A percentile compares a stretch with the other conserved stretches of the same genome.
phyloP scores from a whole-genome alignment of 2,888 invertebrate genomes.

The Eupithecia vulgata region DNA sequence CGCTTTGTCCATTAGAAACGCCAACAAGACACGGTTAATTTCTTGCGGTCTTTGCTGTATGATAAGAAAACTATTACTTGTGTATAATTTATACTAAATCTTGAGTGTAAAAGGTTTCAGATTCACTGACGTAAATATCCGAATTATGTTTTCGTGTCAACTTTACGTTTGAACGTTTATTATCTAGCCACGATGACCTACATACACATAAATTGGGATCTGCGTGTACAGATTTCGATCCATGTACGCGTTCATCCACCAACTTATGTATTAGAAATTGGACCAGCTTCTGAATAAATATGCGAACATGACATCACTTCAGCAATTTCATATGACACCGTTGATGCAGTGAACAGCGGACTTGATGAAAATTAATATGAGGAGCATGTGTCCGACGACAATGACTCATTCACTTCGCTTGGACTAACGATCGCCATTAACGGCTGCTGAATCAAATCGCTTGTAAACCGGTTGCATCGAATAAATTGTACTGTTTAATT shows the following conservation, averaged over 20 bases:
- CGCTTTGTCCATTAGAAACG: slow-evolving; percentile 51
- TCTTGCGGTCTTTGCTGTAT: slow-evolving; percentile 14
- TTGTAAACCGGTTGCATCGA: slow-evolving; percentile 69
- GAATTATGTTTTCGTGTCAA: slow-evolving; percentile 60
- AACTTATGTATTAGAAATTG: slow-evolving; percentile 23
- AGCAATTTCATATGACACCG: slow-evolving; percentile 49
- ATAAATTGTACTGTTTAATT: slow-evolving; percentile 69
- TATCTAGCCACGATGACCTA: slow-evolving; percentile 63
- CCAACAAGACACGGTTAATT: slow-evolving; percentile 49
- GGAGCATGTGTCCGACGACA: slow-evolving; percentile 54
- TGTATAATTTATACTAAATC: slow-evolving; percentile 13
- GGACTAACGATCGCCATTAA: slow-evolving; percentile 58
- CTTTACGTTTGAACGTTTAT: slow-evolving; percentile 62
- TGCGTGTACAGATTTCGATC: slow-evolving; percentile 55
- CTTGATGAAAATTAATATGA: slow-evolving; percentile 56
- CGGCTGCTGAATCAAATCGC: slow-evolving; percentile 67
- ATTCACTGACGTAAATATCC: slow-evolving; percentile 49
- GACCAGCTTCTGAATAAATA: slow-evolving; percentile 39
- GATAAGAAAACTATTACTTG: slow-evolving; percentile 17
- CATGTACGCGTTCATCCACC: slow-evolving; percentile 42
- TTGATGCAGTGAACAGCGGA: slow-evolving; percentile 41
- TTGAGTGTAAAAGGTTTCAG: slow-evolving; percentile 30
- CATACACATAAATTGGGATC: slow-evolving; percentile 58
- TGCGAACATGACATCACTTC: slow-evolving; percentile 53
- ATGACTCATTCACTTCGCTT: slow-evolving; percentile 62